A percentile compares a stretch with the other conserved stretches of the same genome.
Evolutionary conservation across 2,888 invertebrate genomes (phyloP).

Genomic region (Tanytarsus gracilentus): DNA sequence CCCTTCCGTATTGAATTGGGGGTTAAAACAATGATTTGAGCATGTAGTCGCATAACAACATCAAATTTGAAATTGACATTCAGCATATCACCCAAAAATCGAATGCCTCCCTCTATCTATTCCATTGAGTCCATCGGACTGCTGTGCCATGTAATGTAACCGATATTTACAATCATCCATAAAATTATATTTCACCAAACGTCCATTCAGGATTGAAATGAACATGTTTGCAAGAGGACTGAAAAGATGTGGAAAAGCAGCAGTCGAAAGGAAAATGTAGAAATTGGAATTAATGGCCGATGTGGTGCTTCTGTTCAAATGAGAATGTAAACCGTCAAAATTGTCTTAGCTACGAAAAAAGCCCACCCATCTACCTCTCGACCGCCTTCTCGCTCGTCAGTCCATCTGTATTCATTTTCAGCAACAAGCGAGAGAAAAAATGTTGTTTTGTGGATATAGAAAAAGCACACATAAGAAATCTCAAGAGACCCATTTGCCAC

Average conservation of each 20-base stretch:
- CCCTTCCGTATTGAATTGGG: slow-evolving; percentile 4
- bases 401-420: slow-evolving; percentile 26
- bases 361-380: no score
- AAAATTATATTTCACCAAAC: slow-evolving; percentile 25
- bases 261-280: slow-evolving; percentile 3
- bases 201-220: not conserved
- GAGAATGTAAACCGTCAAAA: slow-evolving; percentile 1
- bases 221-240: not conserved
- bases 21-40: not conserved
- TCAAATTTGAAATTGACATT: slow-evolving; percentile 24
- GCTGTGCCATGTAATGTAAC: not conserved
- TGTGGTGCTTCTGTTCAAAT: not conserved
- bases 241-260: not conserved
- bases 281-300: slow-evolving; percentile 26
- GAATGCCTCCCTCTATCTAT: slow-evolving; percentile 5
- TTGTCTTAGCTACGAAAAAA: not conserved
- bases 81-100: not conserved
- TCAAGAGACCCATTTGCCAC: slow-evolving; percentile 20
- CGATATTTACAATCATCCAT: slow-evolving; percentile 24
- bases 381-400: not conserved
- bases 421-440: slow-evolving; percentile 1
- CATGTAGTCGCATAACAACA: not conserved
- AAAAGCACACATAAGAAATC: slow-evolving; percentile 9
- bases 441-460: slow-evolving; percentile 1
- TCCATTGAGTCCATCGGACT: not conserved